Evolutionary conservation across 1,140 invertebrate genomes (phyloP), one percentile per base, ranked within the genome.

Genomic region (Ceratitis capitata): DNA sequence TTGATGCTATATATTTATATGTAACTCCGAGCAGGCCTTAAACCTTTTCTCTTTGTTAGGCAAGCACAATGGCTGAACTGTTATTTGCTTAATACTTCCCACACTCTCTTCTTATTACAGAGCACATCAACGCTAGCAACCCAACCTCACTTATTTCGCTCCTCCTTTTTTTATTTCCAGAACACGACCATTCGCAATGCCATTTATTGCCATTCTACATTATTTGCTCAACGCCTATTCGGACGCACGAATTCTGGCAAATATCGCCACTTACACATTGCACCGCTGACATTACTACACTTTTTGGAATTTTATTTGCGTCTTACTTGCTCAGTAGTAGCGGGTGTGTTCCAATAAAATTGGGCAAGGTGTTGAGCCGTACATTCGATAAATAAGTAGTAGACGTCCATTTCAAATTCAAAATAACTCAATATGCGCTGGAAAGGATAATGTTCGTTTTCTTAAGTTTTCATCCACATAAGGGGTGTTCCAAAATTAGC

Each of bases 301-400:
- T 45, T 47, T 10, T 45, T 6, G n/a, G 32, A 39, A 78, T 78
- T n/a, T n/a, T 78, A 39, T 78, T 39, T 45, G 35, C 42, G n/a
- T 10, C 19, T 78, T n/a, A n/a, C 69, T 45, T n/a, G 39, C 69
- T 45, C 69, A 42, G 45, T 45, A 10, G 35, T n/a, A 6, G 69
- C 23, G 69, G 69, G 69, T 26, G 39, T 78, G 69, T 78, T 78
- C 19, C 23, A 78, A 78, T 12, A 39, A 45, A 78, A 45, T 39
- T 45, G 39, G n/a, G n/a, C n/a, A 78, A 78, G 69, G 69, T 42
- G 39, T 78, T 78, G 42, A 78, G 39, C 35, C 69, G 39, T 45
- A 32, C 61, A 39, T 35, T 35, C 61, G 61, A 39, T 69, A 69
- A 69, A 69, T 69, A 69, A 69, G 39, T 69, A 35, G 14, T 56